Percentiles rank a stretch among this genome's conserved stretches.
phyloP scores from a whole-genome alignment of 2,113 vertebrate species.

The Sciurus niger region DNA sequence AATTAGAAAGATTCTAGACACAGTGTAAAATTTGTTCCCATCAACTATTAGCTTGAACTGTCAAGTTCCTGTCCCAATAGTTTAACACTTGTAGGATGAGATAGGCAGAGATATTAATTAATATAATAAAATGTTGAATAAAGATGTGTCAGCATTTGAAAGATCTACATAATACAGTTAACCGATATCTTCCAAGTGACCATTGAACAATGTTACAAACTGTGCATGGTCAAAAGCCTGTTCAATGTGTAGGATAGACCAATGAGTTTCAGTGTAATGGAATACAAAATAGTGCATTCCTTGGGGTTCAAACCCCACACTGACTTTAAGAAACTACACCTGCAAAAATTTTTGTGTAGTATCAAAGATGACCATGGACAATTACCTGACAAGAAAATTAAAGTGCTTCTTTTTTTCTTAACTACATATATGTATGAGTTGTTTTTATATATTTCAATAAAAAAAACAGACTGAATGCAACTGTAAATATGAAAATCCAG shows the following conservation, averaged over 20 bases:
- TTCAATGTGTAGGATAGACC: background rate
- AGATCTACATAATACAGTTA: too few relatives aligned
- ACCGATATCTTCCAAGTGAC: too few relatives aligned
- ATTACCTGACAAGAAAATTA: background rate
- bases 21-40: background rate
- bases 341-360: background rate
- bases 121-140: background rate
- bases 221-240: too few relatives aligned
- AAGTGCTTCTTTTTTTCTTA: background rate
- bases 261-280: fast-evolving
- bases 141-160: too few relatives aligned
- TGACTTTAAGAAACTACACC: background rate
- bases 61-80: background rate
- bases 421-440: background rate
- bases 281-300: fast-evolving
- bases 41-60: background rate
- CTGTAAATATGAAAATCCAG: background rate
- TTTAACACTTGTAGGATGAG: background rate
- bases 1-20: background rate
- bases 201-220: background rate
- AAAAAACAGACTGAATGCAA: background rate
- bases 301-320: background rate
- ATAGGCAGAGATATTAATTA: background rate
- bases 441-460: background rate
- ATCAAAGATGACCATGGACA: background rate